Evolutionary conservation across 92 coral and sea anemone genomes (phyloP).

Genomic region (Hydrozoanthus gracilis): DNA sequence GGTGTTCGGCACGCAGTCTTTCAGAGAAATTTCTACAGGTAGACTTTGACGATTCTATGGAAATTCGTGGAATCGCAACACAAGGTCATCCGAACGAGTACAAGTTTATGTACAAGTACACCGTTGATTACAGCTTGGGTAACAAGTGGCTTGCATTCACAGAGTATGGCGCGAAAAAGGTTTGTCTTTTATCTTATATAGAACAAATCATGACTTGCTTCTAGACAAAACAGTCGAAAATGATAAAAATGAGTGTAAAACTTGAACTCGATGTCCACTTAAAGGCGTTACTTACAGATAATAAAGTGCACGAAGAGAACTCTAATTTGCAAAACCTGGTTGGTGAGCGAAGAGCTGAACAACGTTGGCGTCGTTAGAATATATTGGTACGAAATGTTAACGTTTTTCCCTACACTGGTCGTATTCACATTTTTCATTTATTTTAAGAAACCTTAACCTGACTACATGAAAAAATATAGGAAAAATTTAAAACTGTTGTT

Average conservation of each 20-base stretch:
- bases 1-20: constrained; percentile 91
- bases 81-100: constrained; percentile 86
- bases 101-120: constrained; percentile 70
- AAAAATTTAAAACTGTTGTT: no score
- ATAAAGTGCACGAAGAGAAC: no score
- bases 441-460: no score
- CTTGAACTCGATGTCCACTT: no score
- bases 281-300: no score
- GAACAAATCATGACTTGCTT: background rate
- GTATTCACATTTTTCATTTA: no score
- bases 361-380: no score
- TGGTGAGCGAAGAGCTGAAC: no score
- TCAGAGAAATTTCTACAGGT: constrained; percentile 72
- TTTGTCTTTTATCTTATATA: constrained; percentile 9
- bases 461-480: no score
- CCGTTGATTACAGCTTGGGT: constrained; percentile 72
- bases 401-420: no score
- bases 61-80: constrained; percentile 80
- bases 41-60: constrained; percentile 70
- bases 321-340: no score
- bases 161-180: constrained; percentile 68
- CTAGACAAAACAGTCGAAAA: background rate
- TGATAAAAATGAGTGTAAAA: background rate
- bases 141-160: constrained; percentile 71
- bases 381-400: no score